These are phyloP conservation scores for Sinodicranocentrus sp. DNA, from an alignment of 2,888 invertebrate species.

Conservation along the genomic window DNA sequence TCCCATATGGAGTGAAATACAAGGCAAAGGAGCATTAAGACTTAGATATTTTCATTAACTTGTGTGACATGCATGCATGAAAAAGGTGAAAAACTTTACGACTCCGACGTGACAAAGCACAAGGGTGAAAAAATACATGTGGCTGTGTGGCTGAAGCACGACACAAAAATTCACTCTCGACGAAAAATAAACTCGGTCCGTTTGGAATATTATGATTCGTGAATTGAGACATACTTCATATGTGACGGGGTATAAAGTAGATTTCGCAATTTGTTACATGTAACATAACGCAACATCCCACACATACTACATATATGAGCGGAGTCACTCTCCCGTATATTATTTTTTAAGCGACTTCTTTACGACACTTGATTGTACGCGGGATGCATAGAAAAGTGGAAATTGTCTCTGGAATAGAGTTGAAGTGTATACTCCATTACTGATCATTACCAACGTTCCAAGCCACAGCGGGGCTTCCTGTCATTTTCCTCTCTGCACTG, in stretches of 20 bases:
- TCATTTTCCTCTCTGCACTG: slow-evolving; percentile 29
- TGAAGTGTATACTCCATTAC: slow-evolving; percentile 17
- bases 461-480: slow-evolving; percentile 41
- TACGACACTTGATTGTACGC: slow-evolving; percentile 13
- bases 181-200: too few relatives aligned
- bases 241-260: background rate
- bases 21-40: background rate
- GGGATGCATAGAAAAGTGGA: background rate
- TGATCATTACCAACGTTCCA: background rate
- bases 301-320: background rate
- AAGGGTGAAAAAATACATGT: background rate
- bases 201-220: background rate
- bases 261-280: background rate
- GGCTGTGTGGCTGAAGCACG: too few relatives aligned
- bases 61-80: background rate
- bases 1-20: too few relatives aligned
- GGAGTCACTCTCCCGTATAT: slow-evolving; percentile 14
- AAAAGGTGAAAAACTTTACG: background rate
- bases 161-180: too few relatives aligned
- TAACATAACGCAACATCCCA: background rate
- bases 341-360: slow-evolving; percentile 14
- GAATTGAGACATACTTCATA: background rate
- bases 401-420: background rate
- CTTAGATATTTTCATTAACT: slow-evolving; percentile 4
- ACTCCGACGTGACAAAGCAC: background rate